Conservation (phyloP, 2,888 invertebrate genomes). For the Galerucella calmariensis region DNA sequence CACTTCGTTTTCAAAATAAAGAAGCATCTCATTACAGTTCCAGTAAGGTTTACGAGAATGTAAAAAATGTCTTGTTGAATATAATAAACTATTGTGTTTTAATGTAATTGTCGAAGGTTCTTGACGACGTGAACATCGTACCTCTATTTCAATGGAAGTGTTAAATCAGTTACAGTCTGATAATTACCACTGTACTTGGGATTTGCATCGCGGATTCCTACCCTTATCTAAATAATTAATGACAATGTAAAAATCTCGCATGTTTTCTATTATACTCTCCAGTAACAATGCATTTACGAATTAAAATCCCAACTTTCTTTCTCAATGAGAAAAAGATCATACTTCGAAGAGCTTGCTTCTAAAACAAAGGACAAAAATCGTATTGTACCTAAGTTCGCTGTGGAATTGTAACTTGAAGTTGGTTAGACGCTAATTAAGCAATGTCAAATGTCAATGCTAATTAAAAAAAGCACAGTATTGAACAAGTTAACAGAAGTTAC, state of each 20-base stretch:
- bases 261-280: conserved; percentile 38
- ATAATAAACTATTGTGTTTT: conserved; percentile 15
- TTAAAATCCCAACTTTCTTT: conserved; percentile 47
- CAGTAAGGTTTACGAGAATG: not conserved
- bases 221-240: conserved; percentile 41
- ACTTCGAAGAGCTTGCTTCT: conserved; percentile 48
- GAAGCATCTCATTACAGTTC: not conserved
- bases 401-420: conserved; percentile 53
- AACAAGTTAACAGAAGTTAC: conserved; percentile 47
- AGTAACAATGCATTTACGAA: conserved; percentile 42
- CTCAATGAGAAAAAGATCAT: conserved; percentile 49
- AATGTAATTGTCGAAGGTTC: conserved; percentile 27
- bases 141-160: conserved; percentile 25
- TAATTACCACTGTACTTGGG: conserved; percentile 38
- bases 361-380: conserved; percentile 48
- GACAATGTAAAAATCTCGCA: conserved; percentile 38
- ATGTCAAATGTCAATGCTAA: conserved; percentile 58
- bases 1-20: not conserved
- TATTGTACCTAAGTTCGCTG: conserved; percentile 52
- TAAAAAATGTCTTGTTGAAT: conserved; percentile 3
- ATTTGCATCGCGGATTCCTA: conserved; percentile 28
- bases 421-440: conserved; percentile 58
- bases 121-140: conserved; percentile 18
- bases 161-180: conserved; percentile 28
- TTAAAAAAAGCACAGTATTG: conserved; percentile 54